These are phyloP conservation scores for Anableps anableps DNA, from an alignment of 2,797 vertebrate genomes.

Conservation along the genomic window DNA sequence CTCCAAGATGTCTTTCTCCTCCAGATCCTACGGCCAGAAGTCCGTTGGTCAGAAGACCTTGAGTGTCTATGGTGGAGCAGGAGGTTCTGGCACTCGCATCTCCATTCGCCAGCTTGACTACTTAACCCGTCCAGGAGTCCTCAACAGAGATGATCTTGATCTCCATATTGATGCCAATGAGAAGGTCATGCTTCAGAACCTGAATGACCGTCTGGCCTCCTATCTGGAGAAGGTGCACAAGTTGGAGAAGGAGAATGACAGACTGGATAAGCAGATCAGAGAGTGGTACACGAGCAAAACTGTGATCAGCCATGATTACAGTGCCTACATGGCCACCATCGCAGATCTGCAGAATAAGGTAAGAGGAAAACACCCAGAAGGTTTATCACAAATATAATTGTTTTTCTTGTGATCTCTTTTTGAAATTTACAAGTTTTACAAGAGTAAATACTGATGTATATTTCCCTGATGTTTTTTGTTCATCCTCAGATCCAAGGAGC, in stretches of 20 bases:
- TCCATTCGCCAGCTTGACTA: slow-evolving; percentile 56
- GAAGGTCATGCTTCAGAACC: slow-evolving; percentile 89
- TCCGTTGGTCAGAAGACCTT: slow-evolving; percentile 68
- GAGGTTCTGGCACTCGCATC: slow-evolving; percentile 75
- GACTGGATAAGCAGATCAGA: slow-evolving; percentile 85
- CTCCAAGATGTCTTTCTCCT: slow-evolving; percentile 70
- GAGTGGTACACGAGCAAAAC: slow-evolving; percentile 84
- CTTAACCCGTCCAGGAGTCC: slow-evolving; percentile 50
- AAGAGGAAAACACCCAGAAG: slow-evolving; percentile 9
- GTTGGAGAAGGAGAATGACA: slow-evolving; percentile 76
- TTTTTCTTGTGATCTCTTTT: no score
- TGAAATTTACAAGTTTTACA: neutral
- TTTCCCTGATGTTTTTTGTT: neutral
- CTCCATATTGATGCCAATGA: slow-evolving; percentile 69
- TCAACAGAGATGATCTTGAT: slow-evolving; percentile 80
- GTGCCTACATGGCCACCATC: slow-evolving; percentile 78
- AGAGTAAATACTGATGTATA: neutral
- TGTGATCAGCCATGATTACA: slow-evolving; percentile 78
- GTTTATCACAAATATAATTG: no score
- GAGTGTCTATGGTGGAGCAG: slow-evolving; percentile 85
- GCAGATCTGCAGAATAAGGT: slow-evolving; percentile 88
- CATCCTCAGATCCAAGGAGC: neutral
- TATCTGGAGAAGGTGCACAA: slow-evolving; percentile 78
- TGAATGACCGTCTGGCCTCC: slow-evolving; percentile 78
- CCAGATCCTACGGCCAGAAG: slow-evolving; percentile 61